Evolutionary conservation across 2,888 invertebrate genomes (phyloP), one percentile per base, ranked within the genome.

Genomic region (Apomyelois bistriatella): DNA sequence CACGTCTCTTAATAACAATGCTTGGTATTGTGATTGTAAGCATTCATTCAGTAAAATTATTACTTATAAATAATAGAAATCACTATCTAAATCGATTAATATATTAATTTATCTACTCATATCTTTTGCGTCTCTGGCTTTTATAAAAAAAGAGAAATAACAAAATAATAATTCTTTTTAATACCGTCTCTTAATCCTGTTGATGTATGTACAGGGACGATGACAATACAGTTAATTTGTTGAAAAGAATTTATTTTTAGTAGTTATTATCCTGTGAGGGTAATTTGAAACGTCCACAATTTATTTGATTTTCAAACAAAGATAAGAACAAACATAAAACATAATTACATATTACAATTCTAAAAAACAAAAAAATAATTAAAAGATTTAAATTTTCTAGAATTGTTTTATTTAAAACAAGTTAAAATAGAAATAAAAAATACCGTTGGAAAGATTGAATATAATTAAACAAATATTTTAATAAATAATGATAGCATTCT

Each of bases 131-230:
- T 46, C 30, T 30, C 43, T 46, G 32, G 32, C 32, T 46, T 30
- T 13, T 30, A 52, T 47, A 17, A 8, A 41, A 22, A 22, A 37
- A 9, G 32, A 17, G 32, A 48, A 36, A 48, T 16, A 13, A 17
- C n/a, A 22, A 36, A 16, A 41, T 32, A 22, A 17, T 17, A 52
- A 53, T 52, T 58, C 58, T 53, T 37, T 53, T 46, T 46, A 51
- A 68, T 72, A 78, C 81, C 76, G 79, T 85, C 83, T 76, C 70
- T 68, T 70, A 40, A 68, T 66, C 71, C 72, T 63, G 69, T 64
- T 61, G 66, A 71, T 69, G 70, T 68, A 73, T 72, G 68, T 87
- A 88, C 88, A 89, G 88, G 88, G 88, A 88, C 78, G 76, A 78
- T 71, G 88, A 89, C 88, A 89, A 89, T 89, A 89, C 74, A 69